Base-by-base conservation (phyloP, 1,140 invertebrate species). In the Solenopsis invicta region DNA sequence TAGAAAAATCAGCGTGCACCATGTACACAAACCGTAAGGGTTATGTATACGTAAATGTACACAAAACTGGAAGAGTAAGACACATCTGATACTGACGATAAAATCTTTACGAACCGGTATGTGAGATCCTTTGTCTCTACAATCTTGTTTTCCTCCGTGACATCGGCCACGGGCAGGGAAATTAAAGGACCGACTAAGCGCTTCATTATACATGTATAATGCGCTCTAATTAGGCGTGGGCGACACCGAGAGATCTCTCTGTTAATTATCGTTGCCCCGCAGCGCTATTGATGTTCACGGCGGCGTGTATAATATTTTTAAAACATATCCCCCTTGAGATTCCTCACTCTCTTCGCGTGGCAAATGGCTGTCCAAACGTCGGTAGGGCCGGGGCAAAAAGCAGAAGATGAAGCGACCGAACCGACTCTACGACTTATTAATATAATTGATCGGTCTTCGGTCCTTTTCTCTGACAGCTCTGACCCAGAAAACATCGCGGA, bases 361-460 rank as follows among this genome's bases (percentile, higher is more conserved):
- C 78, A 66, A 89, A 89, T 82, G 87, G 61, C 48, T 76, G 37
- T 48, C 50, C 87, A n/a, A 67, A 81, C 50, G 75, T 52, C 29
- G 52, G 54, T 52, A 34, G 16, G 37, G 41, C 13, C 34, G 41
- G 24, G 67, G 71, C 10, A 66, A 66, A 71, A 48, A 80, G 37
- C 77, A 10, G 21, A 48, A 71, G 21, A 71, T 29, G 75, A 52
- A 87, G 64, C 29, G 62, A 72, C 50, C 37, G 52, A 77, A 52
- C 52, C 71, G 29, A 77, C 24, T 78, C 45, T 18, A 34, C 41
- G 59, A 87, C 85, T 92, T 90, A 85, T 87, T 87, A 88, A 87
- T 90, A 90, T 92, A 92, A 92, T 92, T 92, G 90, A 92, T 92
- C 86, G 90, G 84, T 89, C 88, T 78, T 87, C 64, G 74, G 66